Evolutionary conservation across 2,888 invertebrate genomes (phyloP).

Genomic region (Bugulina stolonifera): DNA sequence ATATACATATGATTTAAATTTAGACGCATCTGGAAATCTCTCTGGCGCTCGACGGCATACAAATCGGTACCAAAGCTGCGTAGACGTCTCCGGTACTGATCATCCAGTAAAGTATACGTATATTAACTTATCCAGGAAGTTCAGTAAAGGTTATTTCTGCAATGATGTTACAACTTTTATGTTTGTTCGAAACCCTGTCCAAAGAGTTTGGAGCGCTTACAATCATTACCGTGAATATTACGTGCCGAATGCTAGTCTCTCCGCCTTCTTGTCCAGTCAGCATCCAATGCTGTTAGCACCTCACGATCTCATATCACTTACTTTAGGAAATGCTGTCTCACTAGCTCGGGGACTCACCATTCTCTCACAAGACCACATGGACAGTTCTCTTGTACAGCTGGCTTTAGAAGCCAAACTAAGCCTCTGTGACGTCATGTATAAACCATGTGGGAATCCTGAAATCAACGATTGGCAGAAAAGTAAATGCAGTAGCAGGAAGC

Average conservation of each 20-base stretch:
- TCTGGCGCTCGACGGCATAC: neutral
- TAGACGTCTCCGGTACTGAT: conserved; percentile 4
- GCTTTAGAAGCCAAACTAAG: neutral
- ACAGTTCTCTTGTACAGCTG: neutral
- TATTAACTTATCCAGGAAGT: neutral
- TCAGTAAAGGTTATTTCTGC: neutral
- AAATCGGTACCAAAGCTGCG: neutral
- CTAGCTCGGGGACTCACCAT: neutral
- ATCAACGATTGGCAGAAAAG: neutral
- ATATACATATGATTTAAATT: neutral
- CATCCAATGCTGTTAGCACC: no score
- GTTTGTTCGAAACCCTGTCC: conserved; percentile 2
- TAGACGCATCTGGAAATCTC: neutral
- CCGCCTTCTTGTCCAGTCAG: no score
- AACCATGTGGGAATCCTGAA: neutral
- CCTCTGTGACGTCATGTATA: neutral
- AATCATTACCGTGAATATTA: neutral
- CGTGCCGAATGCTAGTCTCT: no score
- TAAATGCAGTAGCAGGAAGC: neutral
- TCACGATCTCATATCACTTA: neutral
- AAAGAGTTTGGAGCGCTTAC: conserved; percentile 18
- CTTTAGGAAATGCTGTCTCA: neutral
- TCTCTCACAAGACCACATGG: neutral
- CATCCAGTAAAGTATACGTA: neutral
- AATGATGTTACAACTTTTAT: neutral